phyloP scores from a whole-genome alignment of 92 coral and sea anemone species.

The Diadumene lineata region DNA sequence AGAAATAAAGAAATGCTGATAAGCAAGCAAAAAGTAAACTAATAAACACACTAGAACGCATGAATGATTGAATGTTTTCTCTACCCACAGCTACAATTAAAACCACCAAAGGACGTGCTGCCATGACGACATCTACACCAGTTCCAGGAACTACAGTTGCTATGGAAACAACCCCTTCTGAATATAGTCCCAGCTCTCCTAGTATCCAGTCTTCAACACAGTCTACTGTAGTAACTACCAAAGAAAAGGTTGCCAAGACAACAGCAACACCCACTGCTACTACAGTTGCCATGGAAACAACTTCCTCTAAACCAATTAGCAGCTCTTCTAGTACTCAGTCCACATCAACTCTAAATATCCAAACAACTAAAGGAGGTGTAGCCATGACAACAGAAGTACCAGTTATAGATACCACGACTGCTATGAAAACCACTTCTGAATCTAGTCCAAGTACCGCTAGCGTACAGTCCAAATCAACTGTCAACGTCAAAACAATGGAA shows the following conservation, averaged over 20 bases:
- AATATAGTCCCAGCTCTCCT: too few relatives aligned
- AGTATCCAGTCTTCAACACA: background rate
- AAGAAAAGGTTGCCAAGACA: background rate
- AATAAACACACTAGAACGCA: background rate
- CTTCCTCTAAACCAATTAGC: background rate
- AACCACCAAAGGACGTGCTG: constrained; percentile 2
- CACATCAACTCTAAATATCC: background rate
- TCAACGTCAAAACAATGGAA: too few relatives aligned
- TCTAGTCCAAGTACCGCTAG: too few relatives aligned
- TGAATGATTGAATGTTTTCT: background rate
- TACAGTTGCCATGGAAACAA: constrained; percentile 23
- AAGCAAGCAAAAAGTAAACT: background rate
- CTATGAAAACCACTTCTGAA: too few relatives aligned
- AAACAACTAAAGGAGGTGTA: too few relatives aligned
- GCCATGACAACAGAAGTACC: too few relatives aligned
- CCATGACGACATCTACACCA: constrained; percentile 13
- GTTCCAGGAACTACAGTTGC: background rate
- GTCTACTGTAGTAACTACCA: too few relatives aligned
- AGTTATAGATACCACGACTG: too few relatives aligned
- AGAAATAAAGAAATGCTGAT: background rate
- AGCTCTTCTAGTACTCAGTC: background rate
- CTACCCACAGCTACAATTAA: constrained; percentile 9
- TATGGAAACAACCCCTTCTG: constrained; percentile 13
- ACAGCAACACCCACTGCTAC: constrained; percentile 3
- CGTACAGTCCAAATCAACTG: too few relatives aligned